Percentiles rank a stretch among this genome's conserved stretches.
Evolutionary conservation across 2,797 vertebrate species (phyloP).

Genomic region (Schizothorax lantsangensis): DNA sequence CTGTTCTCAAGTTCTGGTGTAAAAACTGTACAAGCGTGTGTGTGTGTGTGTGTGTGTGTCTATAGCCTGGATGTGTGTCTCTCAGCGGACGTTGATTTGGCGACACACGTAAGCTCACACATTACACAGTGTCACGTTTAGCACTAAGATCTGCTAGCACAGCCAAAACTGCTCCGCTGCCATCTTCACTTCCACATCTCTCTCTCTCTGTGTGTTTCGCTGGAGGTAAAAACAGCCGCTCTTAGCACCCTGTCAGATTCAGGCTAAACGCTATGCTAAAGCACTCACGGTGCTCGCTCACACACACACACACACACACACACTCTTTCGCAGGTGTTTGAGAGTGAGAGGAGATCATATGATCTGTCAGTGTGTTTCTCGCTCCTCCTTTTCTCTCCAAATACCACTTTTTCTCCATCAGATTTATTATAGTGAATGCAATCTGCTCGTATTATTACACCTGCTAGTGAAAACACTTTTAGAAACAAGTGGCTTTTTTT

Average conservation of each 20-base stretch:
- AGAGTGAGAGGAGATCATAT: constrained; percentile 17
- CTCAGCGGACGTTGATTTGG: constrained; percentile 23
- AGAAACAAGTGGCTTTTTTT: neutral
- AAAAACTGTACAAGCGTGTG: neutral
- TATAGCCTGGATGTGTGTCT: neutral
- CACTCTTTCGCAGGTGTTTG: constrained; percentile 14
- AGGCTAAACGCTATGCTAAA: constrained; percentile 24
- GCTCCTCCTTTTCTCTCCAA: neutral
- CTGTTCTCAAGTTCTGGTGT: neutral
- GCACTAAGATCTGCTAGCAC: constrained; percentile 27
- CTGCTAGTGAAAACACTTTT: neutral
- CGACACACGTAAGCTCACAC: constrained; percentile 29
- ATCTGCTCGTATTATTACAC: neutral
- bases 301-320: neutral
- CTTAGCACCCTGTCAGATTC: constrained; percentile 42
- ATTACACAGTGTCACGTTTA: constrained; percentile 24
- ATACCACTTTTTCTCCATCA: neutral
- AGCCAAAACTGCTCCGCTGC: constrained; percentile 19
- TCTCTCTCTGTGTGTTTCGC: constrained; percentile 17
- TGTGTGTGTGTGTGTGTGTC: neutral
- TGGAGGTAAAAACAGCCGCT: constrained; percentile 41
- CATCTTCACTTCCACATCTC: constrained; percentile 27
- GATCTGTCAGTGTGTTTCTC: constrained; percentile 9
- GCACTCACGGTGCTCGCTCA: neutral
- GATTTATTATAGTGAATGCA: neutral